Evolutionary conservation across 2,888 invertebrate genomes (phyloP).

Genomic region (Perizoma affinitatum): DNA sequence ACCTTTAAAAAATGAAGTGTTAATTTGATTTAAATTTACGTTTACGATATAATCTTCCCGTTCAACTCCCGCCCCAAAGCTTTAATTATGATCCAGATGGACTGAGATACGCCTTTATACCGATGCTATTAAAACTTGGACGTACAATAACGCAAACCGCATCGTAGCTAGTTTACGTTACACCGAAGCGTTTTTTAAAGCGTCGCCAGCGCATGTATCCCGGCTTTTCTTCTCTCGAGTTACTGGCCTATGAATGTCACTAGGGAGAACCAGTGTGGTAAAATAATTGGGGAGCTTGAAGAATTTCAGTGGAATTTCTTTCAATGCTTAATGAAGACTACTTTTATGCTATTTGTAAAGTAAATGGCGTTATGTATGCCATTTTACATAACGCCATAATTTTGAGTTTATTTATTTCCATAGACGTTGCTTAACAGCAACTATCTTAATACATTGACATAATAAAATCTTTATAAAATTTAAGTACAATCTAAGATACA

Average conservation of each 20-base stretch:
- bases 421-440: no score
- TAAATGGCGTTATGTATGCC: no score
- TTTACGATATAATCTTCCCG: constrained; percentile 76
- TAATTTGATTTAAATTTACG: constrained; percentile 84
- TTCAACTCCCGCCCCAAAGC: constrained; percentile 77
- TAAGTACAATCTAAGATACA: no score
- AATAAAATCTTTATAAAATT: no score
- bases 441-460: no score
- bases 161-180: background rate
- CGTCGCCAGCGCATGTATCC: constrained; percentile 2
- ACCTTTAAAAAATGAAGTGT: constrained; percentile 84
- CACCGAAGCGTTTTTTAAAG: background rate
- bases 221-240: background rate
- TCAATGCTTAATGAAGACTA: no score
- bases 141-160: constrained; percentile 37
- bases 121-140: constrained; percentile 55
- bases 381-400: no score
- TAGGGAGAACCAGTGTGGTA: no score
- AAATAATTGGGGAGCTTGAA: no score
- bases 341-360: no score
- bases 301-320: no score
- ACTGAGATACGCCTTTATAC: constrained; percentile 46
- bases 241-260: background rate
- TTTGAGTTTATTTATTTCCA: no score
- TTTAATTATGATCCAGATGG: constrained; percentile 79